Evolutionary conservation across 2,888 invertebrate species (phyloP).

Genomic region (Eupithecia abbreviata): DNA sequence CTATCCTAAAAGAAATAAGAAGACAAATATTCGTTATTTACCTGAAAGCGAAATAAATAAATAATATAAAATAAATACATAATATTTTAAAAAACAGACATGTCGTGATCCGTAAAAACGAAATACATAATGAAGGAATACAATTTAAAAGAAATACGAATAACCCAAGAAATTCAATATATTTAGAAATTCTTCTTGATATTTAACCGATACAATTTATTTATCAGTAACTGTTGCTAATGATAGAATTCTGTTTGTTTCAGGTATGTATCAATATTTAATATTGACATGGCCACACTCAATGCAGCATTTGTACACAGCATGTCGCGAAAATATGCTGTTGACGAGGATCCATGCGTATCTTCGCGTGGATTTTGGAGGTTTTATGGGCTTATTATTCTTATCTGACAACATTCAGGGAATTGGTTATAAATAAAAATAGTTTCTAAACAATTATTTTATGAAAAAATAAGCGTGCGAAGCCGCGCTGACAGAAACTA

Average conservation of each 20-base stretch:
- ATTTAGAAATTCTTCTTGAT: background rate
- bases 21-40: too few relatives aligned
- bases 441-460: too few relatives aligned
- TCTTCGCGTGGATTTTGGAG: background rate
- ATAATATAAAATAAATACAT: too few relatives aligned
- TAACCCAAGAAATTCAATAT: background rate
- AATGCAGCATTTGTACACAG: background rate
- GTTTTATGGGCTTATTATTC: background rate
- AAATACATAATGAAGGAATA: too few relatives aligned
- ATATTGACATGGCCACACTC: conserved; percentile 14
- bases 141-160: too few relatives aligned
- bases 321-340: background rate
- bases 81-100: too few relatives aligned
- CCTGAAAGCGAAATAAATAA: too few relatives aligned
- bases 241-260: conserved; percentile 33
- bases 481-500: too few relatives aligned
- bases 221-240: conserved; percentile 9
- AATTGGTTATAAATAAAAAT: too few relatives aligned
- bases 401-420: background rate
- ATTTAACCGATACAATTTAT: background rate
- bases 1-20: too few relatives aligned
- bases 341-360: background rate
- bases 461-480: too few relatives aligned
- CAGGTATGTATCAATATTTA: conserved; percentile 38
- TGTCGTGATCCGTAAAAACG: too few relatives aligned